Evolutionary conservation across 35 echinoderm and acorn worm species (phyloP).

Genomic region (Lytechinus pictus): DNA sequence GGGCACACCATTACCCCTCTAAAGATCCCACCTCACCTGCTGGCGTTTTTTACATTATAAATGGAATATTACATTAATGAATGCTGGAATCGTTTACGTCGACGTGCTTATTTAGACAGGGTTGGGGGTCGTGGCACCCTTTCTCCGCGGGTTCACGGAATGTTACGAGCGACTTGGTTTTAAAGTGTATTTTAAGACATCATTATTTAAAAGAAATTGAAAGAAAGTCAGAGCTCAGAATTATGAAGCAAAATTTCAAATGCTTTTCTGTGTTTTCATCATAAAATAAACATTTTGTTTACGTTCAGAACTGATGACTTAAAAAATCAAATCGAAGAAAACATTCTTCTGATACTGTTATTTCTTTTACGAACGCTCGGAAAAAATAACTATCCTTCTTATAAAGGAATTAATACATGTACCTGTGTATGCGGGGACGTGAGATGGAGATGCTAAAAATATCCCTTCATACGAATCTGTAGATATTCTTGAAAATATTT

Average conservation of each 20-base stretch:
- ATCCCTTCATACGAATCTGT: neutral
- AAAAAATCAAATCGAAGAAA: too few species aligned
- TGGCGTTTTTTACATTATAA: neutral
- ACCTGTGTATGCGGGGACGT: neutral
- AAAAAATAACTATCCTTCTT: neutral
- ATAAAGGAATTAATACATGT: neutral
- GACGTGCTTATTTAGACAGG: neutral
- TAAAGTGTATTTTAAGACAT: neutral
- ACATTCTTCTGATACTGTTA: too few species aligned
- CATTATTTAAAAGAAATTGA: too few species aligned
- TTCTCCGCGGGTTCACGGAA: neutral
- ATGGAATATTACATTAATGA: neutral
- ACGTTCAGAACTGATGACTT: too few species aligned
- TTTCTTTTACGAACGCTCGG: neutral
- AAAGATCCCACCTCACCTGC: neutral
- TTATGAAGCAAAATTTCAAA: too few species aligned
- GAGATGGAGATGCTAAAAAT: neutral
- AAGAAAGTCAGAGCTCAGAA: too few species aligned
- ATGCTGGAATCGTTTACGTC: neutral
- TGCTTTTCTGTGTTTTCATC: too few species aligned
- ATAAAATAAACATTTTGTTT: too few species aligned
- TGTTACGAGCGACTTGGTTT: neutral
- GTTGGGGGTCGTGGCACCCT: neutral
- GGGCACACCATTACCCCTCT: neutral
- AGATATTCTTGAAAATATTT: neutral